Evolutionary conservation across 1,140 invertebrate species (phyloP).

Genomic region (Macrotrachela quadricornifera): DNA sequence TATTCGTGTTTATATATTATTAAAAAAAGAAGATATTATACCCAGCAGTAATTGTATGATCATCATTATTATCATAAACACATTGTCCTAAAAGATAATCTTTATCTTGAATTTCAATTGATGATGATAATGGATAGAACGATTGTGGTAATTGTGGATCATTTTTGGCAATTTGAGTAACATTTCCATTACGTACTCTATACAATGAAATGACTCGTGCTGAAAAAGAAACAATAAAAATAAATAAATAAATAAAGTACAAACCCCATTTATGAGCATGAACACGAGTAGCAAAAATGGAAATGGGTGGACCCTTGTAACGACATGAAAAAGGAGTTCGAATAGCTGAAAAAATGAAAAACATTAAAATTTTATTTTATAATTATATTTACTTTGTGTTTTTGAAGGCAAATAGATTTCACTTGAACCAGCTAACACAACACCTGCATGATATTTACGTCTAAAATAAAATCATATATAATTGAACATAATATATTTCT

Average conservation of each 20-base stretch:
- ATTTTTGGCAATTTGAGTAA: conserved; percentile 41
- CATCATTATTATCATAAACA: conserved; percentile 1
- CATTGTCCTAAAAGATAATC: conserved; percentile 45
- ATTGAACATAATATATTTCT: conserved; percentile 8
- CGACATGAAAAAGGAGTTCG: conserved; percentile 6
- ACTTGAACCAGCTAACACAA: conserved; percentile 16
- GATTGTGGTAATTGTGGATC: conserved; percentile 74
- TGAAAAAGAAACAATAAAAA: conserved; percentile 17
- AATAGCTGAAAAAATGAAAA: conserved; percentile 1
- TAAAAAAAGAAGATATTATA: conserved; percentile 1
- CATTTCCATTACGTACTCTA: conserved; percentile 38
- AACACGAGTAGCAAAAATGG: conserved; percentile 6
- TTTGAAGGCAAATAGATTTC: conserved; percentile 14
- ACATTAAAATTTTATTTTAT: neutral
- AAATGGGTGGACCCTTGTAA: neutral
- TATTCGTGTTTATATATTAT: conserved; percentile 13
- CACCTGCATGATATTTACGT: conserved; percentile 19
- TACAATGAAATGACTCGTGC: conserved; percentile 67
- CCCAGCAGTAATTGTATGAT: neutral
- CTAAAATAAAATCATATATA: conserved; percentile 21
- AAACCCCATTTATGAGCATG: conserved; percentile 3
- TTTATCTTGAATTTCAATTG: conserved; percentile 36
- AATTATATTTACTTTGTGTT: conserved; percentile 14
- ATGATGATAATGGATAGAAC: conserved; percentile 65
- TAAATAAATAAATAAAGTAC: neutral